Evolutionary conservation across 2,797 vertebrate species (phyloP).

Genomic region (Gymnothorax javanicus): DNA sequence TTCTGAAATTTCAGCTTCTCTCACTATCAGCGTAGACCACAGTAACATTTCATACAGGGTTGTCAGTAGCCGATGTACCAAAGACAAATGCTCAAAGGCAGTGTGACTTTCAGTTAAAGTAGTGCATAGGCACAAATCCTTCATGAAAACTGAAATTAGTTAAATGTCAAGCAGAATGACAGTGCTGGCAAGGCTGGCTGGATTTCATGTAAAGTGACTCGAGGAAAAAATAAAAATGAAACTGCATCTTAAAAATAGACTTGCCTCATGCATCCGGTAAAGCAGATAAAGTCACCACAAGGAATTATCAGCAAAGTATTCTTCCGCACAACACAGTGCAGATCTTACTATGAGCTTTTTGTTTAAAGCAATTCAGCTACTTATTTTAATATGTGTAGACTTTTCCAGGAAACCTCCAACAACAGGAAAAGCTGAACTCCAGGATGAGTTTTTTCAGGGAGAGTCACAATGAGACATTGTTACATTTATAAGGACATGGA

Average conservation of each 20-base stretch:
- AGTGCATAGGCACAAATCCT: background rate
- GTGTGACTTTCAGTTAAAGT: background rate
- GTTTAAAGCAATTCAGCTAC: conserved; percentile 27
- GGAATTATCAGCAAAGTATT: conserved; percentile 8
- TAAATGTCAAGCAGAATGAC: background rate
- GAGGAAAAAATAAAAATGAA: conserved; percentile 36
- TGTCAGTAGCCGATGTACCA: background rate
- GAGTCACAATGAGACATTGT: conserved; percentile 35
- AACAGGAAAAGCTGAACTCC: conserved; percentile 44
- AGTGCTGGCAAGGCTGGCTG: conserved; percentile 13
- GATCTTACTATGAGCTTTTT: conserved; percentile 33
- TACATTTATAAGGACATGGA: conserved; percentile 30
- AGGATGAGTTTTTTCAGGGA: conserved; percentile 37
- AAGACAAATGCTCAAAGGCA: background rate
- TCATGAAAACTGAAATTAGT: conserved; percentile 12
- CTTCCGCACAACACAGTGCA: conserved; percentile 15
- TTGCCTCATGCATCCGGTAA: conserved; percentile 36
- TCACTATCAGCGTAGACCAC: background rate
- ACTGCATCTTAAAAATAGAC: conserved; percentile 32
- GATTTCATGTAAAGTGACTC: conserved; percentile 16
- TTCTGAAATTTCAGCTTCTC: background rate
- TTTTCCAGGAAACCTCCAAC: conserved; percentile 42
- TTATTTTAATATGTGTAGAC: conserved; percentile 39
- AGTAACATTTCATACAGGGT: background rate
- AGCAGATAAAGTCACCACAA: conserved; percentile 16